A percentile compares a stretch with the other conserved stretches of the same genome.
Conservation (phyloP, 2,113 vertebrate species). For the Amblyopsis rosae region DNA sequence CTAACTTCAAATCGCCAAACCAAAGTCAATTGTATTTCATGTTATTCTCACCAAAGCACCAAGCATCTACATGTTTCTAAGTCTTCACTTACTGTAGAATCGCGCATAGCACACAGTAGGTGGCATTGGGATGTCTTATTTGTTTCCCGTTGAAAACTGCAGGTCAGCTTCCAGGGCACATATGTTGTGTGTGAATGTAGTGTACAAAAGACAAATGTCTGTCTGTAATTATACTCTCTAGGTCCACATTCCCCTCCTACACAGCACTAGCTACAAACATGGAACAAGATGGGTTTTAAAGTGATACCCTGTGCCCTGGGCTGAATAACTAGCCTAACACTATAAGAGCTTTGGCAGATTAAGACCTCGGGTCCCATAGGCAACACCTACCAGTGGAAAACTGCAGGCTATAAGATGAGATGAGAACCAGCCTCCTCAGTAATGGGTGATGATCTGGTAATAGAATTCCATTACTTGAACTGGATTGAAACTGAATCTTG, state of each 20-base stretch:
- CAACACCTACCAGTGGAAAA: background rate
- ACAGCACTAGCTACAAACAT: slow-evolving; percentile 11
- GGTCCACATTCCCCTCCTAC: background rate
- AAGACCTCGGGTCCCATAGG: background rate
- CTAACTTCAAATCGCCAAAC: slow-evolving; percentile 3
- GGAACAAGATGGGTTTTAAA: slow-evolving; percentile 24
- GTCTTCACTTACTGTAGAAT: background rate
- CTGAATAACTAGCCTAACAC: slow-evolving; percentile 25
- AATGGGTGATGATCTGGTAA: slow-evolving; percentile 21
- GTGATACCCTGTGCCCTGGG: slow-evolving; percentile 1
- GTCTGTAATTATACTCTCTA: slow-evolving; percentile 24
- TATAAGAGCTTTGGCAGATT: slow-evolving; percentile 31
- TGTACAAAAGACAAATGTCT: slow-evolving; percentile 16
- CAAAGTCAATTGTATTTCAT: background rate
- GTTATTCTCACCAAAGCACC: slow-evolving; percentile 9
- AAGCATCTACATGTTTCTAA: background rate
- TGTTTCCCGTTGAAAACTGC: background rate
- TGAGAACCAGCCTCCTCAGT: slow-evolving; percentile 5
- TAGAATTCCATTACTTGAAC: slow-evolving; percentile 15
- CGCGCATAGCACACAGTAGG: background rate
- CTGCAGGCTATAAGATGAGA: slow-evolving; percentile 1
- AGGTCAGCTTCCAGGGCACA: background rate
- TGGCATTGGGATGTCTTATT: background rate
- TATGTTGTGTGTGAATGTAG: background rate
- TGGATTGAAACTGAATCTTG: slow-evolving; percentile 30